Base-by-base conservation (phyloP, 2,113 vertebrate genomes). In the Alectura lathami region DNA sequence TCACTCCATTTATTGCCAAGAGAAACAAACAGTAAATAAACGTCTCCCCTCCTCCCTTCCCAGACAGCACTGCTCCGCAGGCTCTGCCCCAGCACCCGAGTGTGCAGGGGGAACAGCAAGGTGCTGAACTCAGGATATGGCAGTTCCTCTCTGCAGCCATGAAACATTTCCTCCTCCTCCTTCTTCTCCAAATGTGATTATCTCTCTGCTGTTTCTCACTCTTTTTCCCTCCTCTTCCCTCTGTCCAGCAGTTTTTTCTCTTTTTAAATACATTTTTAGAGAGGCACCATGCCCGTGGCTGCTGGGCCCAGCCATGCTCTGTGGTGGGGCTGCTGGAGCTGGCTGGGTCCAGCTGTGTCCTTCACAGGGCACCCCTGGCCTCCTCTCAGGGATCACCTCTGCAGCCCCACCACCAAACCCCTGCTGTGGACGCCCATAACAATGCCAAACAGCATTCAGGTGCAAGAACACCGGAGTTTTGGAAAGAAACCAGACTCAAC, bases 61-160 rank as follows among this genome's bases (percentile, higher is more conserved):
- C 50, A 74, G 45, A 43, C 56, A 70, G 36, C 22, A 17, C 30
- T 72, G 80, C 14, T 48, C 14, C 67, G 23, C 59, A 45, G 43
- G 64, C 7, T 60, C 23, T 17, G 17, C 8, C 1, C 11, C 7
- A 9, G 17, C 59, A 20, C 26, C 38, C 13, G 32, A 32, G n/a
- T 2, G 11, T 3, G 1, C 36, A 36, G 27, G 8, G n/a, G 4
- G 22, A 93, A 29, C 0, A 70, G 26, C 2, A 14, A 34, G 4
- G 51, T 0, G 0, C 38, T 45, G 29, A 32, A 34, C 12, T 22
- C 62, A 42, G 18, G 24, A 47, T 15, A 38, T 17, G 56, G 38
- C 0, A 0, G 7, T 12, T 94, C 20, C 11, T 74, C 29, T 56
- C 54, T 2, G 2, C 20, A 8, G 21, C 8, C 18, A 43, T 9